A percentile compares a stretch with the other conserved stretches of the same genome.
Conservation (phyloP, 37 sponge, comb jelly and placozoan genomes). For the Cladorhizidae sp. region DNA sequence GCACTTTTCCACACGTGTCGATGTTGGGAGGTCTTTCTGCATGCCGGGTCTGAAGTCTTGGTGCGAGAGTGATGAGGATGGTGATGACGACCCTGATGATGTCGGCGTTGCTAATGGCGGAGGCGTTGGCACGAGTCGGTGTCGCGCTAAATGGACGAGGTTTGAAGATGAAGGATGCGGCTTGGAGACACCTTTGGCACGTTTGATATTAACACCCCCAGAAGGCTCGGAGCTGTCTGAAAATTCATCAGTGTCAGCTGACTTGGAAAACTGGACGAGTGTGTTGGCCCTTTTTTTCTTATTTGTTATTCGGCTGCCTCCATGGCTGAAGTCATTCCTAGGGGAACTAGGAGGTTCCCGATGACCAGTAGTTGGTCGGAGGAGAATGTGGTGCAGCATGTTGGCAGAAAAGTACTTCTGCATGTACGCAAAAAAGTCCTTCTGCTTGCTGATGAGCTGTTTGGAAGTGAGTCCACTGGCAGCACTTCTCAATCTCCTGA, state of each 20-base stretch:
- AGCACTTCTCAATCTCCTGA: constrained; percentile 51
- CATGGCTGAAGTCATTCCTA: too few species aligned
- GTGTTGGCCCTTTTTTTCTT: background rate
- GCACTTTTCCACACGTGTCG: background rate
- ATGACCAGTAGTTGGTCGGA: background rate
- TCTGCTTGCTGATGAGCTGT: constrained; percentile 14
- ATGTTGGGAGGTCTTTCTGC: background rate
- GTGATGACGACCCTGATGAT: background rate
- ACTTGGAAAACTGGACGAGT: constrained; percentile 2
- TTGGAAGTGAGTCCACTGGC: constrained; percentile 12
- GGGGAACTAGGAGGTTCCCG: background rate
- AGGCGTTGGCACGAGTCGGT: background rate
- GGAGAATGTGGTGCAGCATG: background rate
- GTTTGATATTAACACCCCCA: background rate
- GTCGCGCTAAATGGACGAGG: background rate
- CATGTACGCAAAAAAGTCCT: constrained; percentile 54
- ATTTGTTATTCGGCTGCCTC: background rate
- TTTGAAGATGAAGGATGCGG: background rate
- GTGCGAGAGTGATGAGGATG: background rate
- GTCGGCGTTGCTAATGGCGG: background rate
- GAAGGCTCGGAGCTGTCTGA: background rate
- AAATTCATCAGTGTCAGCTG: constrained; percentile 8
- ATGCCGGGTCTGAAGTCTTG: too few species aligned
- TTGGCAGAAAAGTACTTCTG: constrained; percentile 46
- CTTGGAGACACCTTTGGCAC: too few species aligned